Evolutionary conservation across 2,888 invertebrate species (phyloP).

Genomic region (Acanthosepion lycidas): DNA sequence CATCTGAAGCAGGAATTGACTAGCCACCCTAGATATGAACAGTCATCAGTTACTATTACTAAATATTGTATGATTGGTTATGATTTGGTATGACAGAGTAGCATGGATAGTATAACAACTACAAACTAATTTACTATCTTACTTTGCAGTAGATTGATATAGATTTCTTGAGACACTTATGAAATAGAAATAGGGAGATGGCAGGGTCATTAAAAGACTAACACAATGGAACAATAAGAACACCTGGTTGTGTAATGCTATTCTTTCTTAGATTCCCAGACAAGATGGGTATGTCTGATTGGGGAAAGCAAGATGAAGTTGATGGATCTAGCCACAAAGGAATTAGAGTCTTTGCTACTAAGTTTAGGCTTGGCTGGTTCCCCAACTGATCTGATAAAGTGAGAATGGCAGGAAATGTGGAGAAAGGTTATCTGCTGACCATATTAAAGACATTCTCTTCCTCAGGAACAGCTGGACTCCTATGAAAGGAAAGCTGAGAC

Average conservation of each 20-base stretch:
- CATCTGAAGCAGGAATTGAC: no score
- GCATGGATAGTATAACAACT: no score
- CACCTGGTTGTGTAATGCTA: background rate
- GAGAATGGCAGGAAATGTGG: background rate
- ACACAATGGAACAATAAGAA: background rate
- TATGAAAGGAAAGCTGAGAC: slow-evolving; percentile 25
- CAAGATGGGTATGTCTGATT: background rate
- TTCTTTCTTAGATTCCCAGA: background rate
- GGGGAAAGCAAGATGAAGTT: background rate
- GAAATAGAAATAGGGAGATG: background rate
- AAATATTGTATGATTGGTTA: no score
- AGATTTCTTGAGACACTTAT: background rate
- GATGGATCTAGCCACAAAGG: background rate
- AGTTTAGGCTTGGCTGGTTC: background rate
- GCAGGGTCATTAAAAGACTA: background rate
- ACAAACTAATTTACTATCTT: no score
- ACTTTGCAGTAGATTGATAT: no score
- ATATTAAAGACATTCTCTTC: background rate
- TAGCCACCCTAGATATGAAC: no score
- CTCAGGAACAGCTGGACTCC: background rate
- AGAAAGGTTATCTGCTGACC: background rate
- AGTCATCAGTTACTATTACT: no score
- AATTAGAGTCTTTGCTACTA: slow-evolving; percentile 6
- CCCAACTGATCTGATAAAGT: background rate
- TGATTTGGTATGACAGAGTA: no score